Evolutionary conservation across 2,113 vertebrate genomes (phyloP).

Genomic region (Petrocephalus zakoni): DNA sequence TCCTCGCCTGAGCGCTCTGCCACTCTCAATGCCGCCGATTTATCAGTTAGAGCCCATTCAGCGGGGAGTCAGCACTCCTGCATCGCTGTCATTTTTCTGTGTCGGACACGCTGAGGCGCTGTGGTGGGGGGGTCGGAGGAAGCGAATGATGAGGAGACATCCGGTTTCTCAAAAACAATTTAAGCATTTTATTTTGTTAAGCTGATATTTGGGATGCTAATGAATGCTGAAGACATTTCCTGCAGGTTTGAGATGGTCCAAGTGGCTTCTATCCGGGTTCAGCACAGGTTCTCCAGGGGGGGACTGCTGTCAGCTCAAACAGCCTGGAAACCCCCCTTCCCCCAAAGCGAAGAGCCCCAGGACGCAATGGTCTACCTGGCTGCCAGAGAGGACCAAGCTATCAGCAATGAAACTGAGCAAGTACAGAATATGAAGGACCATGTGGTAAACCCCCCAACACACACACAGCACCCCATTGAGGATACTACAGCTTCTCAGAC

Average conservation of each 20-base stretch:
- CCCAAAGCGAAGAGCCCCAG: background rate
- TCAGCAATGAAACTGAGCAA: background rate
- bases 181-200: background rate
- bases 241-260: background rate
- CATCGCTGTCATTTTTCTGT: background rate
- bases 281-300: background rate
- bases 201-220: background rate
- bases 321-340: background rate
- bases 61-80: background rate
- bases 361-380: background rate
- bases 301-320: background rate
- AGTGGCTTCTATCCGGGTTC: background rate
- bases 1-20: background rate
- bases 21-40: background rate
- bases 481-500: background rate
- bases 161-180: slow-evolving; percentile 3
- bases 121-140: background rate
- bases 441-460: background rate
- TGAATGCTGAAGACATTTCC: background rate
- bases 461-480: background rate
- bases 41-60: background rate
- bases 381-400: background rate
- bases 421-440: background rate
- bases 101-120: background rate
- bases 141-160: background rate